phyloP scores from a whole-genome alignment of 2,888 invertebrate genomes.

The Nephrotoma flavescens region DNA sequence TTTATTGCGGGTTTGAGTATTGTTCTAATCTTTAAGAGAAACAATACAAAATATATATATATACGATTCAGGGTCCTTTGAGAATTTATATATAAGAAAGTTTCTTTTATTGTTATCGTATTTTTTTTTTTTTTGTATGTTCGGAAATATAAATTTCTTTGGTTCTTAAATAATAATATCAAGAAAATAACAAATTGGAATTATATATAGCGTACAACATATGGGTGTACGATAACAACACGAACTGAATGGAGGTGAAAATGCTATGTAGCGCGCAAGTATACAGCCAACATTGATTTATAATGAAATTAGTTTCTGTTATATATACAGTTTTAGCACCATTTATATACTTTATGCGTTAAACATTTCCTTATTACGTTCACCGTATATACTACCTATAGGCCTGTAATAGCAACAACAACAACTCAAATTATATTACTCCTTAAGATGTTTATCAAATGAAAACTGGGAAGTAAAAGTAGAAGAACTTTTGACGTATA shows the following conservation, averaged over 20 bases:
- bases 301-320: not conserved
- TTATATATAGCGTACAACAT: not conserved
- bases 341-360: not conserved
- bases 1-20: not conserved
- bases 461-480: not conserved
- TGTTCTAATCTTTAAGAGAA: not conserved
- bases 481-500: not conserved
- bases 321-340: not conserved
- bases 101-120: not conserved
- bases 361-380: not conserved
- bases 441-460: not conserved
- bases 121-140: not conserved
- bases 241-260: not conserved
- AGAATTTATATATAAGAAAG: not conserved
- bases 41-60: not conserved
- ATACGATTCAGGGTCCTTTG: not conserved
- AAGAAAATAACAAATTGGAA: not conserved
- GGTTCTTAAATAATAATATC: not conserved
- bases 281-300: not conserved
- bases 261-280: not conserved
- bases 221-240: not conserved
- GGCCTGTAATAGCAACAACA: not conserved
- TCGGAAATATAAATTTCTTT: not conserved
- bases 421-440: not conserved
- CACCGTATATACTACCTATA: not conserved